Evolutionary conservation across 2,797 vertebrate species (phyloP).

Genomic region (Menidia menidia): DNA sequence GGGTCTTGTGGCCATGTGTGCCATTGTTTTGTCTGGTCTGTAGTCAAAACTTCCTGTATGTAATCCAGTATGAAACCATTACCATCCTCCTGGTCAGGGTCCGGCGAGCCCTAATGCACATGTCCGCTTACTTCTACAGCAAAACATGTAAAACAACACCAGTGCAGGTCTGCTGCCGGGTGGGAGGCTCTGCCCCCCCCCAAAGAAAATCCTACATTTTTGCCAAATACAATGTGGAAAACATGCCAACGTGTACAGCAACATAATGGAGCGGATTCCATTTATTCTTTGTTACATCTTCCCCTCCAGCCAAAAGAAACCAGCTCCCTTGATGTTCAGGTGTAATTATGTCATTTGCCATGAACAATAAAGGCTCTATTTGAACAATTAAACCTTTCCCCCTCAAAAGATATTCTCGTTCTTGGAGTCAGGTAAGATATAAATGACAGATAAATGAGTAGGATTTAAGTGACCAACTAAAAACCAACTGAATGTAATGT

Average conservation of each 20-base stretch:
- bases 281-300: neutral
- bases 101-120: neutral
- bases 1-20: neutral
- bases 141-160: slow-evolving; percentile 8
- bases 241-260: slow-evolving; percentile 16
- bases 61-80: slow-evolving; percentile 15
- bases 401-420: no score
- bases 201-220: neutral
- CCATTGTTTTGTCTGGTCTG: neutral
- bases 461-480: no score
- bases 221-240: slow-evolving; percentile 5
- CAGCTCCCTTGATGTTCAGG: no score
- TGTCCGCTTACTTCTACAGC: slow-evolving; percentile 4
- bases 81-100: neutral
- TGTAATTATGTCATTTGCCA: neutral
- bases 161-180: slow-evolving; percentile 13
- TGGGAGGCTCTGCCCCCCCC: neutral
- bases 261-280: neutral
- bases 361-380: neutral
- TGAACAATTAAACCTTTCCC: no score
- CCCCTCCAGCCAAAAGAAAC: no score
- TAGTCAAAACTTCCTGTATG: slow-evolving; percentile 1
- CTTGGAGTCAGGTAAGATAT: no score
- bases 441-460: no score
- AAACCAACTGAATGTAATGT: no score